Base-by-base conservation (phyloP, 2,113 vertebrate genomes). In the Carassius gibelio region DNA sequence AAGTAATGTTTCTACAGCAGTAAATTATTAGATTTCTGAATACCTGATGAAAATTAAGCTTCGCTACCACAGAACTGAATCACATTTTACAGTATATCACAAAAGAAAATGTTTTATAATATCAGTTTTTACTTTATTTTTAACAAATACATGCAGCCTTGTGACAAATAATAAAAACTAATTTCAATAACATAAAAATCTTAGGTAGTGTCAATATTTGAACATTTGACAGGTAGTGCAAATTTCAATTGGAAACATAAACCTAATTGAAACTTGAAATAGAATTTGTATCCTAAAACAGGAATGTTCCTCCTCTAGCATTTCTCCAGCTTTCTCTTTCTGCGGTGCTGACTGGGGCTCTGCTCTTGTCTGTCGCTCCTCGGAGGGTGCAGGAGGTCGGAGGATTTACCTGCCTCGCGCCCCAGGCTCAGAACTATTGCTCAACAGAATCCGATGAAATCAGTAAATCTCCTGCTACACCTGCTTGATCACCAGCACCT, bases 391-490 rank as follows among this genome's bases (percentile, higher is more conserved):
- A 34, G 38, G 21, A 64, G 42, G 50, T 80, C 15, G 13, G 42
- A 34, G 74, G 78, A 38, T 52, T 61, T 85, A 71, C 21, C 77
- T 86, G 71, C 57, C 17, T 82, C 36, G 19, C 30, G 55, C 87
- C 81, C 75, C 26, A 62, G 82, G 82, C 82, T 84, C 72, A 75
- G 80, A 84, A 83, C 80, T 82, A 85, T 80, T 86, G 83, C 85
- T 81, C 79, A 88, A 85, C 87, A 81, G 81, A 84, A 83, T 82
- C 74, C 76, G 68, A 79, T 85, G 88, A 71, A 86, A 89, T 90
- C 87, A 88, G 88, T 90, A 87, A 87, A 88, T 88, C 88, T 86
- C 76, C 72, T 64, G 50, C 75, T 86, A 83, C 88, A 90, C 90
- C 90, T 90, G 87, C 90, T 83, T 68, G 26, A 77, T 76, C 85